Evolutionary conservation across 2,888 invertebrate species (phyloP), one percentile per base, ranked within the genome.

Genomic region (Congeria kusceri): DNA sequence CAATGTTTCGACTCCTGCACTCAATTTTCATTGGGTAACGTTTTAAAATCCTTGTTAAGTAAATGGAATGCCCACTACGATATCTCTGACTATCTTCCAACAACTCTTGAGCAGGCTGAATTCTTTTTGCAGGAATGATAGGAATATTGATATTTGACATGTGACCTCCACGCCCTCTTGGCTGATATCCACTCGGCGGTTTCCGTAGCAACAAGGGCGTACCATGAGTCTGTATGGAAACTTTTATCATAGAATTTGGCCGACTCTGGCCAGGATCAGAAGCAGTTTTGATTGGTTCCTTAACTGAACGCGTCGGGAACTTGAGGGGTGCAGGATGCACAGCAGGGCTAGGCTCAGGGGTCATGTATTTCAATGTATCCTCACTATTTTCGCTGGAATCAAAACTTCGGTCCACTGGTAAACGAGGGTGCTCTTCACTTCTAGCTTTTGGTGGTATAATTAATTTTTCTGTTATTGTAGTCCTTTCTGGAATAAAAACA

Each of bases 101-200:
- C 46, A 92, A 88, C 74, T 92, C 92, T 58, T 90, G 89, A 49
- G 92, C 92, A 13, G 92, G 91, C 80, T 91, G 91, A 46, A 92
- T 88, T 62, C 89, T 79, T 46, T 87, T 85, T 15, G 88, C 84
- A 62, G 89, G 88, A 82, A 80, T 83, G 70, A 84, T 73, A 44
- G 86, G 77, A 69, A 84, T 79, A 72, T 80, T 80, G 29, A 85
- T 63, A 49, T 68, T 79, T 65, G 80, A 75, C 66, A 80, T 73
- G 49, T 84, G 83, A 73, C 77, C 9, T 39, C 53, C 53, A 53
- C 53, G 53, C 7, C 53, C 76, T 72, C 80, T 64, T 13, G 64
- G 39, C 25, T 56, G 65, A 56, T 75, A 76, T 46, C 68, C 77
- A 58, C 59, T 64, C 58, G 78, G 80, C 61, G 70, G 84, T 81